Percentiles rank a stretch among this genome's conserved stretches.
phyloP scores from a whole-genome alignment of 2,113 vertebrate species.

The Pelecanoides urinatrix region DNA sequence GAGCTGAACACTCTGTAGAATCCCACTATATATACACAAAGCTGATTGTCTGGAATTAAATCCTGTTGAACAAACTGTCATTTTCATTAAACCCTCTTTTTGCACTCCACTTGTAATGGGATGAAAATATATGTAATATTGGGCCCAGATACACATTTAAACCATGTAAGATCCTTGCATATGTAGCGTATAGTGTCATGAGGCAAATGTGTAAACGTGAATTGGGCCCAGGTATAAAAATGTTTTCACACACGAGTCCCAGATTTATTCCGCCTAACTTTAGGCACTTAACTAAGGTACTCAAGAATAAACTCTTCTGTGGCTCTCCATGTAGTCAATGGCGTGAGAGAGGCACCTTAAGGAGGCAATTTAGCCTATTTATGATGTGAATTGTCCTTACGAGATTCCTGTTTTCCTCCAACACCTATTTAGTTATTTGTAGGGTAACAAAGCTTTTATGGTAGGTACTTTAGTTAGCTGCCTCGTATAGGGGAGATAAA shows the following conservation, averaged over 20 bases:
- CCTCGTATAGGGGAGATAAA: background rate
- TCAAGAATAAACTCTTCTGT: background rate
- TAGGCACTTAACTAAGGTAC: background rate
- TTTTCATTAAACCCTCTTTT: background rate
- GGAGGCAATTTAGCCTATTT: conserved; percentile 23
- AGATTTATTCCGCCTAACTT: background rate
- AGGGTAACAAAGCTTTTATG: background rate
- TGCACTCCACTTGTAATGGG: background rate
- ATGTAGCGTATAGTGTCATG: background rate
- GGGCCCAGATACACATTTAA: background rate
- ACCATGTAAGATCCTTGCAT: background rate
- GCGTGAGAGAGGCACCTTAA: conserved; percentile 21
- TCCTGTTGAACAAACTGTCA: background rate
- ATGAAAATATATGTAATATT: background rate
- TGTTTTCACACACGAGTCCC: background rate
- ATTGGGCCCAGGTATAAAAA: background rate
- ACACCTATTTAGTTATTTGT: background rate
- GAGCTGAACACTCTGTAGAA: background rate
- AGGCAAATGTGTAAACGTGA: background rate
- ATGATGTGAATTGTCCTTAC: conserved; percentile 27
- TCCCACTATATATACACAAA: background rate
- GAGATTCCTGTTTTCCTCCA: conserved; percentile 13
- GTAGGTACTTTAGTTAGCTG: background rate
- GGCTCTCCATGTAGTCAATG: conserved; percentile 11
- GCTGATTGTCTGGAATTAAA: background rate